phyloP scores from a whole-genome alignment of 2,888 invertebrate genomes.

The Andricus curvator region DNA sequence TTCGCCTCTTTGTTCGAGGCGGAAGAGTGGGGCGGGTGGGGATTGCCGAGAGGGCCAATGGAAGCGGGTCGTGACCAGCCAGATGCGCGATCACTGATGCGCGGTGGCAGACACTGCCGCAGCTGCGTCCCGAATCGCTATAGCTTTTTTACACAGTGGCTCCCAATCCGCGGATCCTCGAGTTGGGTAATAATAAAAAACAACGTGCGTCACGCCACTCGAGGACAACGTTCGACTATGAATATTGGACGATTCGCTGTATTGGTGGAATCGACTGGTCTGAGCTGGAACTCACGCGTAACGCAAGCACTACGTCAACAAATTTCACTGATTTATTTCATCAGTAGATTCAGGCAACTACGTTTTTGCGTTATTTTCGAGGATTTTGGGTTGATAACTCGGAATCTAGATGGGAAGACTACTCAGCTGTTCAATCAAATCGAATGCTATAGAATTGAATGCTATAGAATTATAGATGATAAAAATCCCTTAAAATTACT shows the following conservation, averaged over 20 bases:
- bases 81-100: conserved; percentile 41
- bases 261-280: conserved; percentile 16
- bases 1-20: conserved; percentile 37
- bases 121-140: conserved; percentile 46
- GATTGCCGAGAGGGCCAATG: conserved; percentile 16
- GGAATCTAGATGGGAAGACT: too few relatives aligned
- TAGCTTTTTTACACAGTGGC: conserved; percentile 10
- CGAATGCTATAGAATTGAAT: too few relatives aligned
- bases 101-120: conserved; percentile 32
- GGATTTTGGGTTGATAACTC: too few relatives aligned
- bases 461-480: too few relatives aligned
- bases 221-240: conserved; percentile 36
- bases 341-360: background rate
- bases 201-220: conserved; percentile 35
- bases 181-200: conserved; percentile 4
- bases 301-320: background rate
- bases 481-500: too few relatives aligned
- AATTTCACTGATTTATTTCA: background rate
- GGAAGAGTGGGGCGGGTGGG: conserved; percentile 12
- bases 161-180: background rate
- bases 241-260: conserved; percentile 3
- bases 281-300: conserved; percentile 2
- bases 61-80: background rate
- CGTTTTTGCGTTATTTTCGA: background rate
- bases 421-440: too few relatives aligned